phyloP scores from a whole-genome alignment of 2,888 invertebrate species.

The Pelosia muscerda region DNA sequence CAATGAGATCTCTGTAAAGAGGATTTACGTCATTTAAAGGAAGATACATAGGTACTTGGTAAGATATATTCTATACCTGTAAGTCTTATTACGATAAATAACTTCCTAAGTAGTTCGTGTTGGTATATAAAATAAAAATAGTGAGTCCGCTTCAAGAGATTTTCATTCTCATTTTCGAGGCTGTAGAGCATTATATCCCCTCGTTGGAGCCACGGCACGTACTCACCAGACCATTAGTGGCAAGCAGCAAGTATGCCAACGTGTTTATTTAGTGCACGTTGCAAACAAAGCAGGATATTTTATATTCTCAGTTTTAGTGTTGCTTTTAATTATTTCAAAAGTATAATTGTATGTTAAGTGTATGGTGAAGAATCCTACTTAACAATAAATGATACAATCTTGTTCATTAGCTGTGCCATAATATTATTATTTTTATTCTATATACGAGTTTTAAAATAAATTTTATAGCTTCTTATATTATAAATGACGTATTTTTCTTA shows the following conservation, averaged over 20 bases:
- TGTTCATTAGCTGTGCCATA: not conserved
- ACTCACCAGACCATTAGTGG: conserved; percentile 59
- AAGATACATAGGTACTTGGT: no score
- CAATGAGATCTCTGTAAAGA: no score
- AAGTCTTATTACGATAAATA: not conserved
- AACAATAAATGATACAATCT: not conserved
- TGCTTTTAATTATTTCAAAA: conserved; percentile 14
- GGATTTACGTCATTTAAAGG: no score
- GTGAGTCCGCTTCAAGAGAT: conserved; percentile 43
- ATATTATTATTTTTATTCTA: not conserved
- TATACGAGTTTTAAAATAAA: not conserved
- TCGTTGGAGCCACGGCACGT: conserved; percentile 53
- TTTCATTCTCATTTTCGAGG: conserved; percentile 47
- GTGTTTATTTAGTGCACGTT: conserved; percentile 52
- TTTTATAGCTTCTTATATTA: no score
- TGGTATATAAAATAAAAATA: conserved; percentile 13
- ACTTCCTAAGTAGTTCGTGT: not conserved
- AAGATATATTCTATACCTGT: not conserved
- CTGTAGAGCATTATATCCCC: conserved; percentile 47
- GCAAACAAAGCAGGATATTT: conserved; percentile 35
- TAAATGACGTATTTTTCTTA: no score
- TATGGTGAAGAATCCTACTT: not conserved
- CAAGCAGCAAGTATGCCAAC: conserved; percentile 51
- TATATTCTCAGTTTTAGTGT: conserved; percentile 14
- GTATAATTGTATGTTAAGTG: not conserved